These are phyloP conservation scores for Stramonita haemastoma DNA, from an alignment of 2,888 invertebrate species.

Conservation along the genomic window DNA sequence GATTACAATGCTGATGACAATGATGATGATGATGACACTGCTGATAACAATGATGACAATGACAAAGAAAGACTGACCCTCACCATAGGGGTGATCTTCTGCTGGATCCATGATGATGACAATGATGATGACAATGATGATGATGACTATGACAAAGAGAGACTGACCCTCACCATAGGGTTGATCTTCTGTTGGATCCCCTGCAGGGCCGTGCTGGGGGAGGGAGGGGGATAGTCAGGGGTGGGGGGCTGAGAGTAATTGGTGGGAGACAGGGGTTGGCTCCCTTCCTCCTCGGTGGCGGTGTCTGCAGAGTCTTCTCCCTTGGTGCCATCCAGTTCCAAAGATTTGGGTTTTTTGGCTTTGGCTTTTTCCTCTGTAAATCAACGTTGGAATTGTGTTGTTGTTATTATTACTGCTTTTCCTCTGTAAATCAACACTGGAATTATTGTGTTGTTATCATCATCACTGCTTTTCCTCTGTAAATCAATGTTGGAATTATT, in stretches of 20 bases:
- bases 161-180: constrained; percentile 10
- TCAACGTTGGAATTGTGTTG: no score
- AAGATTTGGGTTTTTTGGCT: constrained; percentile 16
- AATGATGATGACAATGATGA: no score
- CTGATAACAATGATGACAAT: background rate
- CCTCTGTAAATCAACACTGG: background rate
- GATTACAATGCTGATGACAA: no score
- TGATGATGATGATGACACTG: no score
- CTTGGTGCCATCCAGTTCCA: constrained; percentile 32
- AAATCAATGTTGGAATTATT: no score
- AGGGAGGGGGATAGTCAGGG: constrained; percentile 95
- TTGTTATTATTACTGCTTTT: no score
- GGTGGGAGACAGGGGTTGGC: constrained; percentile 88
- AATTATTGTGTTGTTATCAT: no score
- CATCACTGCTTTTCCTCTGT: no score
- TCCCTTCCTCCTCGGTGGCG: background rate
- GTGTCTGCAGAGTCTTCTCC: constrained; percentile 21
- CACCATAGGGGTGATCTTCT: background rate
- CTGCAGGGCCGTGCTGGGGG: constrained; percentile 91
- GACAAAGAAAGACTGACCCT: background rate
- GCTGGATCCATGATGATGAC: no score
- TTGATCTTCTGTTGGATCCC: constrained; percentile 92
- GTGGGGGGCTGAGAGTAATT: constrained; percentile 95
- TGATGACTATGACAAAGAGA: no score
- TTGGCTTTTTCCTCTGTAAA: constrained; percentile 35